Evolutionary conservation across 2,113 vertebrate genomes (phyloP).

Genomic region (Lasiurus cinereus): DNA sequence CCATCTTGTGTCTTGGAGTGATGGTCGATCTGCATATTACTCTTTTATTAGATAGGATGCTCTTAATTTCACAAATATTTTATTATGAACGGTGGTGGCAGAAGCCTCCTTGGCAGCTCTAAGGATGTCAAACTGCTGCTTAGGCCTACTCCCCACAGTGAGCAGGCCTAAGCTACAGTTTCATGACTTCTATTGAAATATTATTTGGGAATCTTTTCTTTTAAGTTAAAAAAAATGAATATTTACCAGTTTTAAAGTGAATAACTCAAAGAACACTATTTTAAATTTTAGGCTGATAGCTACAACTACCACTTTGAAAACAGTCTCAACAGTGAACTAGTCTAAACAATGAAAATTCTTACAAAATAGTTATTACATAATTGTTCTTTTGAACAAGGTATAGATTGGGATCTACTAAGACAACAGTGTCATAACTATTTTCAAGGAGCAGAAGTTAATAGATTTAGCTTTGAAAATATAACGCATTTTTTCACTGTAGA

Average conservation of each 20-base stretch:
- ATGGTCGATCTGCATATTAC: too few relatives aligned
- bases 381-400: neutral
- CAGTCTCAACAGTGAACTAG: slow-evolving; percentile 12
- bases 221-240: slow-evolving; percentile 2
- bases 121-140: too few relatives aligned
- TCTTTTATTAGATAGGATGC: neutral
- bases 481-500: neutral
- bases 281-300: neutral
- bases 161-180: neutral
- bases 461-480: slow-evolving; percentile 17
- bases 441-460: neutral
- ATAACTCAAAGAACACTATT: neutral
- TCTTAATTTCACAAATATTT: slow-evolving; percentile 33
- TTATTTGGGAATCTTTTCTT: neutral
- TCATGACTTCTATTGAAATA: neutral
- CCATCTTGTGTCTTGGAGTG: too few relatives aligned
- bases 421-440: neutral
- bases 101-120: too few relatives aligned
- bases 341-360: slow-evolving; percentile 23
- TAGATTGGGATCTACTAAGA: neutral
- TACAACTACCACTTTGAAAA: neutral
- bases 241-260: neutral
- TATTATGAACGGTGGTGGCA: neutral
- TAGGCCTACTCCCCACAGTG: too few relatives aligned
- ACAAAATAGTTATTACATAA: neutral